phyloP scores from a whole-genome alignment of 2,797 vertebrate genomes.

The Petrocephalus schoutedeni region DNA sequence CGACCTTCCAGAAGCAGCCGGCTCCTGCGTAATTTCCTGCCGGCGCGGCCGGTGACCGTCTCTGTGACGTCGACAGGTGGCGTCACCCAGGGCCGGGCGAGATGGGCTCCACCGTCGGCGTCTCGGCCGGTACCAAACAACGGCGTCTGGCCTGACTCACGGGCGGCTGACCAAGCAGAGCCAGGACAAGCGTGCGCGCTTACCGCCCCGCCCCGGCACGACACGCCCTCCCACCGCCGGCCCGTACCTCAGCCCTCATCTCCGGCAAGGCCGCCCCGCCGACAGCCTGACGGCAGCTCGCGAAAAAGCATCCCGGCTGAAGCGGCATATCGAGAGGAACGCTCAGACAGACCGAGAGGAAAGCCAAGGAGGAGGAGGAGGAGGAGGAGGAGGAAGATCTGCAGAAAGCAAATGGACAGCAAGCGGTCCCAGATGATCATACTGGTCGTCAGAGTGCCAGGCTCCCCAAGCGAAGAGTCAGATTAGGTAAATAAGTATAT shows the following conservation, averaged over 20 bases:
- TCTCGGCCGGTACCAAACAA: not conserved
- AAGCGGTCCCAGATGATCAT: not conserved
- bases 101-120: not conserved
- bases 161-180: not conserved
- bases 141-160: not conserved
- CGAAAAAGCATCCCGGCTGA: no score
- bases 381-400: not conserved
- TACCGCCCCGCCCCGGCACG: not conserved
- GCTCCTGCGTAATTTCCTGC: not conserved
- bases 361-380: not conserved
- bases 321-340: not conserved
- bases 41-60: not conserved
- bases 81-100: not conserved
- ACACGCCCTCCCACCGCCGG: not conserved
- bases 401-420: not conserved
- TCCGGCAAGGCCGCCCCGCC: not conserved
- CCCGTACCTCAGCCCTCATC: not conserved
- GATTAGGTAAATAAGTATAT: not conserved
- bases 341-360: not conserved
- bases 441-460: not conserved
- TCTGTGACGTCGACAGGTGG: not conserved
- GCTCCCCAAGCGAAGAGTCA: not conserved
- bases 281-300: not conserved
- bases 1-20: not conserved
- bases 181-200: not conserved